phyloP scores from a whole-genome alignment of 53 echinoderm and acorn worm species.

The Zoroaster sp. region DNA sequence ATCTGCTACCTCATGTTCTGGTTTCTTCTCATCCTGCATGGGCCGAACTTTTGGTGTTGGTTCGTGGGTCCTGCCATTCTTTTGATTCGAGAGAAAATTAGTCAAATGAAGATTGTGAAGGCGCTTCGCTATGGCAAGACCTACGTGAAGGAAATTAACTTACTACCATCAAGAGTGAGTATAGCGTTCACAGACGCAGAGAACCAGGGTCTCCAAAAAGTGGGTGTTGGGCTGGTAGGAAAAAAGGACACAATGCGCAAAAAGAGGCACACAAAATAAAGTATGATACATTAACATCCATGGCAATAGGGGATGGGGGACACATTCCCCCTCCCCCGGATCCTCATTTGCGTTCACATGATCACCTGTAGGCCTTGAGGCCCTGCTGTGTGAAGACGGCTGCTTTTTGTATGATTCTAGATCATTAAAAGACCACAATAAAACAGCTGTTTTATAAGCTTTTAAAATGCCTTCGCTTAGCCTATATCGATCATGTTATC shows the following conservation, averaged over 20 bases:
- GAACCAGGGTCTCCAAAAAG: not conserved
- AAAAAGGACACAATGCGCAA: not conserved
- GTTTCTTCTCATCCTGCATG: slow-evolving; percentile 63
- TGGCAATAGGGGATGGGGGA: no score
- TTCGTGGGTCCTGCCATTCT: slow-evolving; percentile 59
- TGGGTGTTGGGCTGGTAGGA: not conserved
- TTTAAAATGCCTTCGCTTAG: no score
- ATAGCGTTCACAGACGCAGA: not conserved
- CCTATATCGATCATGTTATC: no score
- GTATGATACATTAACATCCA: no score
- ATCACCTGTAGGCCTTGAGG: no score
- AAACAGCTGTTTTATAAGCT: no score
- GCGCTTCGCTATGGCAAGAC: slow-evolving; percentile 55
- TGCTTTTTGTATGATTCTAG: no score
- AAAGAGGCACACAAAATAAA: no score
- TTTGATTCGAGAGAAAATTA: slow-evolving; percentile 61
- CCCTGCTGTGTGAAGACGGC: no score
- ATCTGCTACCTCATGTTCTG: slow-evolving; percentile 56
- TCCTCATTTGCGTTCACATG: no score
- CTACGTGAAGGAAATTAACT: slow-evolving; percentile 66
- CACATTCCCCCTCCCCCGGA: no score
- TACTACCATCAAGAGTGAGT: slow-evolving; percentile 73
- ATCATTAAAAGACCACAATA: no score
- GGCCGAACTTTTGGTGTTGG: slow-evolving; percentile 71
- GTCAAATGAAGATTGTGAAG: slow-evolving; percentile 43